Conservation (phyloP, 1,140 invertebrate species). For the Pseudomyrmex dendroicus region DNA sequence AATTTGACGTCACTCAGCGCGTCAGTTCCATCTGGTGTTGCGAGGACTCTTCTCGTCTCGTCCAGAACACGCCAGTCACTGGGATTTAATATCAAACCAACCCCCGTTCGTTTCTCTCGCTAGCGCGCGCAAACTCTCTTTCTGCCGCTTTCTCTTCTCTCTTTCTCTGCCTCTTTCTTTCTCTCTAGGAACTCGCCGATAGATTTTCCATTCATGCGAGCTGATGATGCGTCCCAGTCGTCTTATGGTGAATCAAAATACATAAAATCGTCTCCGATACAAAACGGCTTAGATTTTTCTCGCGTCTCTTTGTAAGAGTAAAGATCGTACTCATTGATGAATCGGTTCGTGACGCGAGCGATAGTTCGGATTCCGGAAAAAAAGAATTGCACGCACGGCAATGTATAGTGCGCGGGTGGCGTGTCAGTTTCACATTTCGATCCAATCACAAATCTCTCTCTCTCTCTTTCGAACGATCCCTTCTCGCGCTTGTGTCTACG, state of each 20-base stretch:
- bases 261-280: neutral
- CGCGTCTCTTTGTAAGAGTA: neutral
- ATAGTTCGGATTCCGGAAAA: constrained; percentile 40
- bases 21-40: constrained; percentile 83
- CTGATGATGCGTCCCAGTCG: constrained; percentile 51
- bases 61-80: constrained; percentile 80
- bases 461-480: neutral
- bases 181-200: constrained; percentile 27
- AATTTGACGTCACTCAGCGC: constrained; percentile 84
- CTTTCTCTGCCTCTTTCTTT: neutral
- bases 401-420: neutral
- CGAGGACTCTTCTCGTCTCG: constrained; percentile 78
- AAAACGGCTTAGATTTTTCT: neutral
- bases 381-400: neutral
- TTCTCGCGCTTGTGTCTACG: constrained; percentile 12
- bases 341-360: neutral
- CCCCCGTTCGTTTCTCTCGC: constrained; percentile 58
- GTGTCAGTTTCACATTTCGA: constrained; percentile 43
- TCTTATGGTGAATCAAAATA: constrained; percentile 64
- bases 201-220: constrained; percentile 63
- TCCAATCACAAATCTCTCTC: constrained; percentile 18
- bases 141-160: neutral
- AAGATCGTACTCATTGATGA: neutral
- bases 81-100: constrained; percentile 82
- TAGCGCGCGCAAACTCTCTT: constrained; percentile 42